These are phyloP conservation scores for Hipparchia sbordonii DNA, from an alignment of 2,888 invertebrate species.

Conservation along the genomic window DNA sequence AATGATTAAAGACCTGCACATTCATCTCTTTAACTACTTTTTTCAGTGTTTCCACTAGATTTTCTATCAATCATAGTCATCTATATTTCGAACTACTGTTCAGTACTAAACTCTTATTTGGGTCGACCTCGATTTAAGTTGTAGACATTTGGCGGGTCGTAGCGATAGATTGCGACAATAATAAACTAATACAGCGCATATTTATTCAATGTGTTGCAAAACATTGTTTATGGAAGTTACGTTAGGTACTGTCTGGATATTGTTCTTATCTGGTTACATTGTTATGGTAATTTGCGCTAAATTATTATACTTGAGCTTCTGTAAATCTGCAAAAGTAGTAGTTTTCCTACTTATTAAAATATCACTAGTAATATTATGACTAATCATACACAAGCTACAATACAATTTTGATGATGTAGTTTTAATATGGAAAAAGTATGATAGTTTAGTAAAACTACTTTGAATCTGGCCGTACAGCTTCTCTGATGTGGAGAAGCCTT, in stretches of 20 bases:
- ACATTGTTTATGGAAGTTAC: conserved; percentile 28
- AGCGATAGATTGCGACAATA: conserved; percentile 39
- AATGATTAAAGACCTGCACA: conserved; percentile 26
- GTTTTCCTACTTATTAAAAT: neutral
- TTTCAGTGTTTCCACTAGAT: neutral
- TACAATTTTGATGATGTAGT: no score
- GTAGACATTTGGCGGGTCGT: conserved; percentile 44
- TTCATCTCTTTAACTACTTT: conserved; percentile 17
- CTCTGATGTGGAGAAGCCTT: no score
- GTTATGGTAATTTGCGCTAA: conserved; percentile 13
- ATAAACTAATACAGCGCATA: conserved; percentile 27
- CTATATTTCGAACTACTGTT: conserved; percentile 9
- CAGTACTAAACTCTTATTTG: conserved; percentile 35
- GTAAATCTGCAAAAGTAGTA: neutral
- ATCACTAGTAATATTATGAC: no score
- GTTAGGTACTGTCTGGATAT: conserved; percentile 5
- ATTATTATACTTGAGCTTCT: neutral
- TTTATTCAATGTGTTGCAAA: conserved; percentile 28
- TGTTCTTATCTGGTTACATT: conserved; percentile 26
- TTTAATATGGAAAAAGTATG: no score
- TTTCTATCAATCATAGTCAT: conserved; percentile 14
- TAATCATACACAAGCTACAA: no score
- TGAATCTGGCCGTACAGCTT: no score
- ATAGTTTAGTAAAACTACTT: no score
- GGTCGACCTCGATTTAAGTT: conserved; percentile 45